A percentile compares a stretch with the other conserved stretches of the same genome.
Evolutionary conservation across 1,140 invertebrate genomes (phyloP).

Genomic region (Ips typographus): DNA sequence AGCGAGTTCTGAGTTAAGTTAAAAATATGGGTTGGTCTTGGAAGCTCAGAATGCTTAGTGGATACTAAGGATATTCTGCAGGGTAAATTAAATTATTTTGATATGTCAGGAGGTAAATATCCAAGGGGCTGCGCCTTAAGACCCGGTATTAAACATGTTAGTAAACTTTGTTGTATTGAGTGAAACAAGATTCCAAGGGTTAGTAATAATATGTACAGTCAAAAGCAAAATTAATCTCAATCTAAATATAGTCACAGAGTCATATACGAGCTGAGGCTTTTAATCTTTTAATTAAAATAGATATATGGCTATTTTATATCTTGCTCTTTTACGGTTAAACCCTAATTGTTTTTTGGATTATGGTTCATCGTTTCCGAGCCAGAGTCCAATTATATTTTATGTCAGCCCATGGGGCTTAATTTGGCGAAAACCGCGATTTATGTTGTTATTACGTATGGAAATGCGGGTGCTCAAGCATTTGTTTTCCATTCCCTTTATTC

Average conservation of each 20-base stretch:
- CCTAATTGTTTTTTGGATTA: conserved; percentile 15
- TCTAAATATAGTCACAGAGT: conserved; percentile 11
- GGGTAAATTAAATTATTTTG: background rate
- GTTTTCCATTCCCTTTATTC: too few species aligned
- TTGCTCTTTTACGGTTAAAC: conserved; percentile 7
- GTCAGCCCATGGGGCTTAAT: background rate
- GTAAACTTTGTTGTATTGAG: background rate
- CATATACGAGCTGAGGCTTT: conserved; percentile 3
- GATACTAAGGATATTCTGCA: too few species aligned
- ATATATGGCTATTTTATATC: conserved; percentile 17
- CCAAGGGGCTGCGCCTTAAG: background rate
- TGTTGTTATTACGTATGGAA: too few species aligned
- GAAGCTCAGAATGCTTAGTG: too few species aligned
- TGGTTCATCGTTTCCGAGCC: conserved; percentile 5
- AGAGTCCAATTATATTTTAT: conserved; percentile 15
- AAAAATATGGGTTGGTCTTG: too few species aligned
- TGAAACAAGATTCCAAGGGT: conserved; percentile 7
- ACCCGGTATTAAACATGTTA: background rate
- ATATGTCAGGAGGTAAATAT: background rate
- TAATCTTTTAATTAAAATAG: conserved; percentile 21
- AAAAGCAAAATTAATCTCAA: conserved; percentile 13
- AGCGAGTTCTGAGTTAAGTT: background rate
- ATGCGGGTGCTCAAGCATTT: too few species aligned
- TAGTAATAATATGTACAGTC: conserved; percentile 4
- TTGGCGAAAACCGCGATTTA: too few species aligned